Conservation (phyloP, 1,140 invertebrate species). For the Drosophila melanica region DNA sequence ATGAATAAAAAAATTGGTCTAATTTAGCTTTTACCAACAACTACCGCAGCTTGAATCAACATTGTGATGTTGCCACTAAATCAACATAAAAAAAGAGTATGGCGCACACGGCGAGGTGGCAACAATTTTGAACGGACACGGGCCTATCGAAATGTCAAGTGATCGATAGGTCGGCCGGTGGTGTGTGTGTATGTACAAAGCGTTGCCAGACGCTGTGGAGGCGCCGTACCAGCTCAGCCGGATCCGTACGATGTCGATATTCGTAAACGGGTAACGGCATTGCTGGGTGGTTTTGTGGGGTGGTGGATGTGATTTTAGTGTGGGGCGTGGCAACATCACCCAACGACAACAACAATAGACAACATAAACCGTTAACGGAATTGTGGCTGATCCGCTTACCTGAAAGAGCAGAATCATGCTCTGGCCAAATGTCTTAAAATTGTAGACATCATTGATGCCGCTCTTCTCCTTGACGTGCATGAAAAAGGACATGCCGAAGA, state of each 20-base stretch:
- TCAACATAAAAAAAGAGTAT: conserved; percentile 28
- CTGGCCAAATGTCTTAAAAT: conserved; percentile 99
- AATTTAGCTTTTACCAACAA: conserved; percentile 84
- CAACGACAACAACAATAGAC: conserved; percentile 84
- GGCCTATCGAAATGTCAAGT: conserved; percentile 23
- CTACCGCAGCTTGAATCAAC: conserved; percentile 83
- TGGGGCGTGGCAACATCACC: conserved; percentile 79
- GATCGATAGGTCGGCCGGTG: conserved; percentile 5
- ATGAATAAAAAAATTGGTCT: conserved; percentile 72
- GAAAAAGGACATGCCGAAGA: conserved; percentile 99
- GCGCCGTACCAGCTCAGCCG: conserved; percentile 31
- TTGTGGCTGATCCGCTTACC: conserved; percentile 86
- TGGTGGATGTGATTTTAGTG: conserved; percentile 11
- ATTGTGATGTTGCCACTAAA: conserved; percentile 83
- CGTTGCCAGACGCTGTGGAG: conserved; percentile 31
- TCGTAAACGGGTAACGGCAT: not conserved
- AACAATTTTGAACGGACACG: not conserved
- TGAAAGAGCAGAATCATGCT: conserved; percentile 99
- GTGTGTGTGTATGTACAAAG: conserved; percentile 3
- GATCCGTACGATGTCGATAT: conserved; percentile 7
- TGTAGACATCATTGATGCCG: conserved; percentile 98
- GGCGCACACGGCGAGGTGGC: conserved; percentile 28
- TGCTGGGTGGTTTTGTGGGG: conserved; percentile 8
- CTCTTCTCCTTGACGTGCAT: conserved; percentile 98
- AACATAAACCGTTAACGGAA: conserved; percentile 83